Conservation (phyloP, 2,888 invertebrate species). For the Volucella inanis region DNA sequence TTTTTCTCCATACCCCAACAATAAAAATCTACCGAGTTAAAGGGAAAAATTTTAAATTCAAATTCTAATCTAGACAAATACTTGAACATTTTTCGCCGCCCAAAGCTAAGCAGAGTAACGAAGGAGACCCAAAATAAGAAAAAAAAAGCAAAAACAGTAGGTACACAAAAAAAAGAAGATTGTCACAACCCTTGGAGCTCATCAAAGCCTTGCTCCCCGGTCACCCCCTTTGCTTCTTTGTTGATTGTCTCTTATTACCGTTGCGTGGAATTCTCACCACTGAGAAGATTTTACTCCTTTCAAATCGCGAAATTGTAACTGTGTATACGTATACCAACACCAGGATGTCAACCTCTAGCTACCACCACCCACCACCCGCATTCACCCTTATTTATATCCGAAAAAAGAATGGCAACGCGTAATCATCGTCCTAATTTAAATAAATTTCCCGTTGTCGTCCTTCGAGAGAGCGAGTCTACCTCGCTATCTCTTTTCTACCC, state of each 20-base stretch:
- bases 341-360: constrained; percentile 60
- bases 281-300: constrained; percentile 64
- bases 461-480: constrained; percentile 46
- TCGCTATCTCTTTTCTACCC: constrained; percentile 5
- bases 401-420: constrained; percentile 72
- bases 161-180: constrained; percentile 35
- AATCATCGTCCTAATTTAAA: constrained; percentile 79
- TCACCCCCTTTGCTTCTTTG: constrained; percentile 24
- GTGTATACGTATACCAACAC: constrained; percentile 51
- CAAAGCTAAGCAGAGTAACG: constrained; percentile 52
- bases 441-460: constrained; percentile 76
- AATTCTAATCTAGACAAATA: constrained; percentile 74
- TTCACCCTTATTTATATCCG: constrained; percentile 66
- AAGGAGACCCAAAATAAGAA: constrained; percentile 32
- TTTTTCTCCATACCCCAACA: constrained; percentile 3
- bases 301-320: constrained; percentile 61
- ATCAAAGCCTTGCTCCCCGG: constrained; percentile 53
- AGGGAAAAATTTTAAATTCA: constrained; percentile 68
- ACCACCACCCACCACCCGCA: constrained; percentile 54
- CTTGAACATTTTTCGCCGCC: constrained; percentile 67
- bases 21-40: constrained; percentile 50
- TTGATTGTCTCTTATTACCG: constrained; percentile 70
- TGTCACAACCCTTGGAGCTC: constrained; percentile 72
- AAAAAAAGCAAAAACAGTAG: constrained; percentile 21
- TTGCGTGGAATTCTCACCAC: constrained; percentile 42